A percentile compares a stretch with the other conserved stretches of the same genome.
Conservation (phyloP, 1,140 invertebrate species). For the Mylabris phalerata region DNA sequence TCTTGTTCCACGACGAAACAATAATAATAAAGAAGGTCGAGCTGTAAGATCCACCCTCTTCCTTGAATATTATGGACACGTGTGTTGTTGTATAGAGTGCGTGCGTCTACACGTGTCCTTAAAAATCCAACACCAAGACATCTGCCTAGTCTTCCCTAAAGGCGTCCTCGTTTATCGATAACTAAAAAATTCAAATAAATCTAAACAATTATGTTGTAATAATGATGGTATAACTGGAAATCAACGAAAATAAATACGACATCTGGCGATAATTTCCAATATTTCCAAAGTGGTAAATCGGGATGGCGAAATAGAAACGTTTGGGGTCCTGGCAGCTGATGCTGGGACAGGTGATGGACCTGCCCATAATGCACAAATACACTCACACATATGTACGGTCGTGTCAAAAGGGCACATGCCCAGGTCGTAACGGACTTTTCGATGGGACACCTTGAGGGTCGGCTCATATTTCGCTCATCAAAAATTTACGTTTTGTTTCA, state of each 20-base stretch:
- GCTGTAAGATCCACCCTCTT: conserved; percentile 3
- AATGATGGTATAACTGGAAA: no score
- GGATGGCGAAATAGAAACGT: no score
- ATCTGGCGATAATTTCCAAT: no score
- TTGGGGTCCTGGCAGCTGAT: no score
- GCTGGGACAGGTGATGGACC: conserved; percentile 13
- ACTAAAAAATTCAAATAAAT: no score
- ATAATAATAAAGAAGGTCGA: conserved; percentile 6
- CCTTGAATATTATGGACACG: conserved; percentile 4
- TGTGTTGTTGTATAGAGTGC: conserved; percentile 7
- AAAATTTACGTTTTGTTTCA: no score
- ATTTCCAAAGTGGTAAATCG: no score
- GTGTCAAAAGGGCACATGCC: conserved; percentile 14
- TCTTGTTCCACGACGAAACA: conserved; percentile 5
- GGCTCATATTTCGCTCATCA: no score
- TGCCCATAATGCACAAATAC: not conserved
- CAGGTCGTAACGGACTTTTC: conserved; percentile 11
- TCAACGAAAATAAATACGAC: no score
- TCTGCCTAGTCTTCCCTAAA: not conserved
- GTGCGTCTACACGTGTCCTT: conserved; percentile 9
- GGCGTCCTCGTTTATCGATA: no score
- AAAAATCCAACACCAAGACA: not conserved
- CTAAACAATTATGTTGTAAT: no score
- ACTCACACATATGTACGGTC: conserved; percentile 6
- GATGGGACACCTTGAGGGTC: conserved; percentile 8